Percentiles rank a stretch among this genome's conserved stretches.
These are phyloP conservation scores for Eolophus roseicapilla DNA, from an alignment of 2,113 vertebrate genomes.

Conservation along the genomic window DNA sequence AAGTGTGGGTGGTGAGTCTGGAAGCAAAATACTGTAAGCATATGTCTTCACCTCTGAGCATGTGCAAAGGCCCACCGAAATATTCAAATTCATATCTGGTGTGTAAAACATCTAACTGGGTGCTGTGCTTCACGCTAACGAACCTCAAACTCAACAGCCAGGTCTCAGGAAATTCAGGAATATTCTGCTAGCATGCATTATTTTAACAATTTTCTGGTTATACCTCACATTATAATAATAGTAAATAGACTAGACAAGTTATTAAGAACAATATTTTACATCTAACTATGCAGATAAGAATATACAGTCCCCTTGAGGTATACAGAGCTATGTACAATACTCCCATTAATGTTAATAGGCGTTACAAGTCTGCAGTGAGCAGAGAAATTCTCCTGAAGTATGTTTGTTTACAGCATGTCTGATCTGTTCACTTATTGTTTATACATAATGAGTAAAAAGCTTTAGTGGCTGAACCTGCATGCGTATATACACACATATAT, in stretches of 20 bases:
- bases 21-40: neutral
- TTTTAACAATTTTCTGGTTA: conserved; percentile 43
- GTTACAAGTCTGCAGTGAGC: conserved; percentile 35
- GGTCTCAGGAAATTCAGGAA: neutral
- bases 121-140: neutral
- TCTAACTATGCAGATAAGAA: conserved; percentile 45
- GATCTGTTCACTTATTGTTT: neutral
- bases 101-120: neutral
- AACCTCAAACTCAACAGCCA: neutral
- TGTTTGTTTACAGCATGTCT: conserved; percentile 32
- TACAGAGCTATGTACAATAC: conserved; percentile 8
- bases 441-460: neutral
- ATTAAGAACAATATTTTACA: conserved; percentile 61
- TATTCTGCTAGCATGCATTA: conserved; percentile 1
- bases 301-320: conserved; percentile 28
- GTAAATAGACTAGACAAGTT: conserved; percentile 34
- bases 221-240: conserved; percentile 19
- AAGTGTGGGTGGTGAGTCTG: neutral
- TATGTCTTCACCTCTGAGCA: neutral
- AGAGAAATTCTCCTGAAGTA: conserved; percentile 45
- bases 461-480: neutral
- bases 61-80: neutral
- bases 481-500: neutral
- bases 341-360: conserved; percentile 59
- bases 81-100: neutral